Base-by-base conservation (phyloP, 2,797 vertebrate genomes). In the Melanotaenia boesemani region DNA sequence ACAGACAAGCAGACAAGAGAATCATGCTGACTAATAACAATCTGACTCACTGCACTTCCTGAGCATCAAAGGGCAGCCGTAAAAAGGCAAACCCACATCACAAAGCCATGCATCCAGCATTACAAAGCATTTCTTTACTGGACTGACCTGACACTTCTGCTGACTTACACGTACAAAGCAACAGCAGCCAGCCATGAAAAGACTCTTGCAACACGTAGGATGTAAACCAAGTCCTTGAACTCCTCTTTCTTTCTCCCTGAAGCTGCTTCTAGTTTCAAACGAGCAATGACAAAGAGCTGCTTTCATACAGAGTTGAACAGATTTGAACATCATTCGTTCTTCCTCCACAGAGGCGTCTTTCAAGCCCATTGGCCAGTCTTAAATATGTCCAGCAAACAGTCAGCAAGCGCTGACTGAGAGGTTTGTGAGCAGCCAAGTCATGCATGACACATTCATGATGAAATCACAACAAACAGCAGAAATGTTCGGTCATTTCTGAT, bases 1-100 rank as follows among this genome's bases (percentile, higher is more conserved):
- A 60, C 48, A 80, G 63, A 52, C 72, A 73, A 24, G 77, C 44
- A 61, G 71, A 16, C 0, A 1, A 46, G 37, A 77, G 59, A 84
- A 86, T 86, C 79, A 80, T 32, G 84, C 86, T 79, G 86, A 92
- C 77, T 89, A 77, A 88, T 89, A 84, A 82, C 55, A 32, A 74
- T 39, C 81, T 37, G 69, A 36, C 63, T 81, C 86, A 90, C 37
- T 72, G 77, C 11, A 85, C 83, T 85, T 88, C 88, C 90, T 88
- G 87, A 61, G 55, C 72, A 84, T 90, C 82, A 12, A 39, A 37
- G 36, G 36, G 36, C 36, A 37, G 36, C 10, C 5, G 36, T 11
- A 92, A 82, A 88, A 64, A 56, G 64, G 3, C 79, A 74, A 30
- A 77, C 75, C 68, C 57, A 69, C 74, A 75, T 84, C 80, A 79